Conservation (phyloP, 2,113 vertebrate species). For the Myotis davidii region DNA sequence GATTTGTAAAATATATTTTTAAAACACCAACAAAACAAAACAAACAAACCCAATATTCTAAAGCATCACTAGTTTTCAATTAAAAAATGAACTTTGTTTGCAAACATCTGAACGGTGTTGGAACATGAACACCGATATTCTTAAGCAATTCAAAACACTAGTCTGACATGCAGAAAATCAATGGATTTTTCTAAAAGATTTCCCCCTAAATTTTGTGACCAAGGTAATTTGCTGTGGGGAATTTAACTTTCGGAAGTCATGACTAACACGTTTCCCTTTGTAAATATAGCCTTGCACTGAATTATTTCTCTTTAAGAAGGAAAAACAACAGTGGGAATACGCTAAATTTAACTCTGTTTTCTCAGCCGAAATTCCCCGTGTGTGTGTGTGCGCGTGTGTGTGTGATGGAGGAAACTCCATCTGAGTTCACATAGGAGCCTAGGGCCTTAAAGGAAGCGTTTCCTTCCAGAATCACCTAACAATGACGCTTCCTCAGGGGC, state of each 20-base stretch:
- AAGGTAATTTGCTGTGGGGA: neutral
- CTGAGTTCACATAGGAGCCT: neutral
- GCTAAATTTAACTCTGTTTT: neutral
- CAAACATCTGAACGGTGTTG: neutral
- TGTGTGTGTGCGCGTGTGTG: neutral
- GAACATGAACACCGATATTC: neutral
- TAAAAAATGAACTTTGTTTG: constrained; percentile 15
- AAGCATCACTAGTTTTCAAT: neutral
- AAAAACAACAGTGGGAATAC: neutral
- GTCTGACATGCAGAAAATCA: neutral
- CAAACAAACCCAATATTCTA: neutral
- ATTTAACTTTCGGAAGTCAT: neutral
- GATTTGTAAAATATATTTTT: no score
- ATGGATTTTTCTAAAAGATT: neutral
- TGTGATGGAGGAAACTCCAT: constrained; percentile 12
- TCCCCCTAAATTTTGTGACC: neutral
- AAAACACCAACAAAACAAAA: no score
- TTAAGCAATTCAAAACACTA: neutral
- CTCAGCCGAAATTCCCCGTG: constrained; percentile 27
- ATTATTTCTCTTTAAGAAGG: constrained; percentile 17
- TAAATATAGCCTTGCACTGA: neutral
- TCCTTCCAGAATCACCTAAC: constrained; percentile 62
- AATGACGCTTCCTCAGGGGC: constrained; percentile 61
- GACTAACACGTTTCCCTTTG: neutral
- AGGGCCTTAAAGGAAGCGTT: constrained; percentile 51